Evolutionary conservation across 1,140 invertebrate species (phyloP), one percentile per base, ranked within the genome.

Genomic region (Drosophila sucinea): DNA sequence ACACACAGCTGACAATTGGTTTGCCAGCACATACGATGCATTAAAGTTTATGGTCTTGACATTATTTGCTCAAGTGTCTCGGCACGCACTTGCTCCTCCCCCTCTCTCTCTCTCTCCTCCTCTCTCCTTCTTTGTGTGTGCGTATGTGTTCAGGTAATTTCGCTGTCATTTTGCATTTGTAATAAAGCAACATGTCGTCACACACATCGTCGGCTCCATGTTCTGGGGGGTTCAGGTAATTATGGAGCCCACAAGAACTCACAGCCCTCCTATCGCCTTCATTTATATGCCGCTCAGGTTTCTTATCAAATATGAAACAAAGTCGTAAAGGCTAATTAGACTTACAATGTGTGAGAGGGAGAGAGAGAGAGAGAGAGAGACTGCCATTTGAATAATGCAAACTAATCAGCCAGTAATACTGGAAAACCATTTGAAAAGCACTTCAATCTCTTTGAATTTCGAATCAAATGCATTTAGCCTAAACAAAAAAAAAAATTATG

Each of bases 271-370:
- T 3, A 65, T 54, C 51, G 47, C 60, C 65, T 76, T 89, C 84
- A 89, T 89, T 89, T 89, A 70, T 89, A 89, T 89, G 84, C 84
- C 69, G 74, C 66, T 64, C 84, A 89, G 80, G 85, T 77, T 79
- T 84, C 84, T 89, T 89, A 89, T 89, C 84, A 89, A 89, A 89
- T 89, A 89, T 89, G 84, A 89, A 89, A 87, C 84, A 79, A 89
- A 89, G 84, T 79, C 84, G 84, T 89, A 89, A 89, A 84, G 82
- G 84, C 86, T 89, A 89, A 89, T 89, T 89, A 87, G 81, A 89
- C 77, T 73, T 77, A 78, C 80, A 87, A 77, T 86, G 79, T 82
- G 75, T 74, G 79, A 67, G 64, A 61, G 47, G 11, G 35, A 17
- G 35, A 79, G 63, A 71, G 71, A 63, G 68, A 40, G 66, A 27